Evolutionary conservation across 2,797 vertebrate species (phyloP), one percentile per base, ranked within the genome.

Genomic region (Arremon brunneinucha): DNA sequence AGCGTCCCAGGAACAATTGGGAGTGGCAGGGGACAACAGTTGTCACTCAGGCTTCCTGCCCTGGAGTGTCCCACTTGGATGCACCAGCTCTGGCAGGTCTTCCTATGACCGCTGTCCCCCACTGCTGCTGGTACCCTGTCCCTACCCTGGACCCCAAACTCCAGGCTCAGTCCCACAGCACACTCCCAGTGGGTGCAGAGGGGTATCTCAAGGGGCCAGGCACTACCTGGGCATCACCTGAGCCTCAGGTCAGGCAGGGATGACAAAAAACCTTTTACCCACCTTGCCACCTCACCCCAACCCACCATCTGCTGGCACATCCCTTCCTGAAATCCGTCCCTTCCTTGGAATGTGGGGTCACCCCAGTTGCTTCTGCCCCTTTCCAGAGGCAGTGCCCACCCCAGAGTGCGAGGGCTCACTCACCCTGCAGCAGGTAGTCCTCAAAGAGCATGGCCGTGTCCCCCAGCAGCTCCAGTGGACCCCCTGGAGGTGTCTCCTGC

Each of bases 371-470:
- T n/a, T 26, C 52, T 34, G 12, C 18, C 26, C 41, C 14, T 8
- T 56, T 63, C 62, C 79, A 30, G 67, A 52, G 19, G 16, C 55
- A 46, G 37, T 2, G 2, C 55, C 28, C 0, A 0, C n/a, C 26
- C 30, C 34, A 1, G 9, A 53, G 26, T 2, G 1, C 7, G 18
- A 64, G 68, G 59, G 53, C 59, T 62, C 47, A 43, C 96, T 96
- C 80, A 96, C 96, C 93, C 57, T 86, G 92, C 57, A 18, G 35
- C 57, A 68, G 19, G 50, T 88, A 55, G 1, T 97, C 96, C 3
- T 95, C 95, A 0, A 87, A 91, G 90, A 96, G 35, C 97, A 97
- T 97, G 87, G 79, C 81, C 0, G 11, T 41, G 55, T 84, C 88
- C 39, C 78, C 77, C 72, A 44, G 26, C 32, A 72, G 77, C 78